These are phyloP conservation scores for Thamnophis sirtalis DNA, from an alignment of 2,113 vertebrate species.

Conservation along the genomic window DNA sequence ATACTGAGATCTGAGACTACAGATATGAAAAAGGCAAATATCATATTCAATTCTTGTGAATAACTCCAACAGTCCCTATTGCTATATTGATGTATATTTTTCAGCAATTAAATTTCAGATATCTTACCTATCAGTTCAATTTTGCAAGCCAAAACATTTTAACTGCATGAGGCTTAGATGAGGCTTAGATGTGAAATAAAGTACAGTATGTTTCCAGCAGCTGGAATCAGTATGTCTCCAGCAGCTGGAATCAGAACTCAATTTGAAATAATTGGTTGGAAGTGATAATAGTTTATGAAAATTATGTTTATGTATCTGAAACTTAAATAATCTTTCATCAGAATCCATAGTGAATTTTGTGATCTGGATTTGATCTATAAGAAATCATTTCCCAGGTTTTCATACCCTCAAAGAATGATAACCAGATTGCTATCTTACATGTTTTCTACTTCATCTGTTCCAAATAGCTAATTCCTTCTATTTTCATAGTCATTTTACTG, in stretches of 20 bases:
- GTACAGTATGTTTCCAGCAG: not conserved
- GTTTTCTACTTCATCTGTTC: not conserved
- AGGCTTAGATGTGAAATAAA: not conserved
- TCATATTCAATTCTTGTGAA: not conserved
- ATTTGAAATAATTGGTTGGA: not conserved
- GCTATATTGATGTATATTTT: not conserved
- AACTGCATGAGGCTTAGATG: not conserved
- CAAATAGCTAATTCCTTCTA: not conserved
- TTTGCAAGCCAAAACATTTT: not conserved
- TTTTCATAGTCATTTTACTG: not conserved
- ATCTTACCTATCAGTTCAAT: not conserved
- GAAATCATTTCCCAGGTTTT: not conserved
- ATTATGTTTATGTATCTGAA: not conserved
- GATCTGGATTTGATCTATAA: not conserved
- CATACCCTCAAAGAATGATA: not conserved
- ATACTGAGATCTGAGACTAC: not conserved
- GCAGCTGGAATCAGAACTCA: not conserved
- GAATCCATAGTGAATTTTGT: not conserved
- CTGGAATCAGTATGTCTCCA: not conserved
- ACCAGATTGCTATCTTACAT: not conserved
- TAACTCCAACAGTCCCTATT: not conserved
- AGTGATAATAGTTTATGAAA: not conserved
- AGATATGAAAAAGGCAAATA: not conserved
- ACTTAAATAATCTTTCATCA: not conserved
- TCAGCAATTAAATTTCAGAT: not conserved